phyloP scores from a whole-genome alignment of 2,797 vertebrate species.

The Atherinosoma microstoma region DNA sequence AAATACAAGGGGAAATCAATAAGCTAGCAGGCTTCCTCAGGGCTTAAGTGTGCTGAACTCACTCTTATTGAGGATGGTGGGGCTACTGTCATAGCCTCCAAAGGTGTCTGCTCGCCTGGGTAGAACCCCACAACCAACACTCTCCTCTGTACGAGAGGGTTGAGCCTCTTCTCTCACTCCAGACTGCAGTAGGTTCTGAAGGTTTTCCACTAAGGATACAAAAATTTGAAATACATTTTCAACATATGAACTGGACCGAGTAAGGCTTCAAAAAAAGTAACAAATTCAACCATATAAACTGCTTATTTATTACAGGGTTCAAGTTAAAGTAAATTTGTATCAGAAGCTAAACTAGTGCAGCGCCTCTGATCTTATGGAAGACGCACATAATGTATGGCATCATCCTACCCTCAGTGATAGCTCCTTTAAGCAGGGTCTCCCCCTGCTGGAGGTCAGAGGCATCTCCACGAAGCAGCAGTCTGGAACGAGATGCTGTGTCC shows the following conservation, averaged over 20 bases:
- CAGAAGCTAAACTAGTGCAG: background rate
- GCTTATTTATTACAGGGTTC: background rate
- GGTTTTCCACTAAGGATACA: constrained; percentile 87
- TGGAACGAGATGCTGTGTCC: constrained; percentile 70
- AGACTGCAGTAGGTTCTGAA: constrained; percentile 89
- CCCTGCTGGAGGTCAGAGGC: constrained; percentile 89
- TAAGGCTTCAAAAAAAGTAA: background rate
- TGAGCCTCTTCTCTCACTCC: constrained; percentile 69
- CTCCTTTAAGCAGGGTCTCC: constrained; percentile 88
- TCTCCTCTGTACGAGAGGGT: constrained; percentile 73
- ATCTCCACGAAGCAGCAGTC: constrained; percentile 87
- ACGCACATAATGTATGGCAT: background rate
- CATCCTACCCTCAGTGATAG: constrained; percentile 89
- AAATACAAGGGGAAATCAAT: constrained; percentile 25
- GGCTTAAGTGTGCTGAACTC: constrained; percentile 64
- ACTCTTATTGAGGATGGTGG: constrained; percentile 84
- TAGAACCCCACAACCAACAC: constrained; percentile 56
- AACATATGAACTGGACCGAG: background rate
- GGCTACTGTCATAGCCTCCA: constrained; percentile 88
- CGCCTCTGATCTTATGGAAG: background rate
- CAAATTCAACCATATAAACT: background rate
- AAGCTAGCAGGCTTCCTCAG: constrained; percentile 33
- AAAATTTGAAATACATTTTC: background rate
- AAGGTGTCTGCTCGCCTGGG: constrained; percentile 91
- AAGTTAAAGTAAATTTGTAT: background rate